Evolutionary conservation across 2,888 invertebrate species (phyloP).

Genomic region (Volucella bombylans): DNA sequence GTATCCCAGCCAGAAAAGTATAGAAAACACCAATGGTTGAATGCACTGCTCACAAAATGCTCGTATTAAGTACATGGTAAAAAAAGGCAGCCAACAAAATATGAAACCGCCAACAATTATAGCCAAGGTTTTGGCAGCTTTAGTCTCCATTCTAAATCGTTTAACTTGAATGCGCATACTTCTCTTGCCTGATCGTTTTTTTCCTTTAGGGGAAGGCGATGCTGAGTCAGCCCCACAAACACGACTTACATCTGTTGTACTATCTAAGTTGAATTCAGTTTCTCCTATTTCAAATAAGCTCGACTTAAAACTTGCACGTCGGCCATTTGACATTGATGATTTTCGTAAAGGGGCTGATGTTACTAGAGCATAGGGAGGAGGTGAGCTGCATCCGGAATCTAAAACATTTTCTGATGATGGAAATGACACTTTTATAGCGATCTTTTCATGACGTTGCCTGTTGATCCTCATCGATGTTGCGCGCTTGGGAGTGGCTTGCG

Average conservation of each 20-base stretch:
- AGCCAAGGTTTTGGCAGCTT: constrained; percentile 97
- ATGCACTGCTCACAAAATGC: constrained; percentile 95
- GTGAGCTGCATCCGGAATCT: constrained; percentile 77
- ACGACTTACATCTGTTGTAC: constrained; percentile 45
- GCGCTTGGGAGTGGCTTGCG: constrained; percentile 81
- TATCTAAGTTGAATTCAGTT: constrained; percentile 80
- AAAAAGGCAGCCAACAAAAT: constrained; percentile 98
- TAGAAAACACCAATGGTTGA: constrained; percentile 92
- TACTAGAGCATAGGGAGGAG: constrained; percentile 78
- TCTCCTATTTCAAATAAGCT: constrained; percentile 81
- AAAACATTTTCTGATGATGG: constrained; percentile 89
- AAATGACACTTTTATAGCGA: constrained; percentile 92
- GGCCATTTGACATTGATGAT: constrained; percentile 77
- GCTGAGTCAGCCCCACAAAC: constrained; percentile 46
- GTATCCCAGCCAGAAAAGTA: constrained; percentile 98
- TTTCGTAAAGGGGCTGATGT: constrained; percentile 73
- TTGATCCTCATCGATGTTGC: constrained; percentile 84
- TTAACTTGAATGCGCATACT: constrained; percentile 95
- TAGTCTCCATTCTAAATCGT: constrained; percentile 96
- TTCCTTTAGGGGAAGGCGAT: constrained; percentile 80
- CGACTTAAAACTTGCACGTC: constrained; percentile 79
- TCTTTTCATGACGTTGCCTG: constrained; percentile 87
- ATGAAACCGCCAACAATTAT: constrained; percentile 99
- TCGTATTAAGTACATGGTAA: constrained; percentile 95
- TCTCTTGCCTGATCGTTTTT: constrained; percentile 90